Conservation (phyloP, 2,888 invertebrate species). For the Netelia inedita region DNA sequence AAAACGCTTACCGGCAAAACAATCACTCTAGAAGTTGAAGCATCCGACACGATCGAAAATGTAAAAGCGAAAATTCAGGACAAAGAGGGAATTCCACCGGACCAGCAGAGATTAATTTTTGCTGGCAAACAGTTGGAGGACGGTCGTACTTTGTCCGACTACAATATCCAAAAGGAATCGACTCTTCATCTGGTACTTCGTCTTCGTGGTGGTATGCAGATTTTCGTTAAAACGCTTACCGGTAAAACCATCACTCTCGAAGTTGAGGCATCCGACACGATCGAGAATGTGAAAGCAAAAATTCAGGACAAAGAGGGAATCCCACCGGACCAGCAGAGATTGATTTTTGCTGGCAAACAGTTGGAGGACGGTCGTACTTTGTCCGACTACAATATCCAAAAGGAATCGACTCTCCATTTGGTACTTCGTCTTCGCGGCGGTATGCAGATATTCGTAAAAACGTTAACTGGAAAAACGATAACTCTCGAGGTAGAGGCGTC, state of each 20-base stretch:
- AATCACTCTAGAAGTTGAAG: slow-evolving; percentile 70
- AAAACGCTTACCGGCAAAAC: slow-evolving; percentile 69
- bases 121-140: slow-evolving; percentile 71
- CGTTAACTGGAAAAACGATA: slow-evolving; percentile 63
- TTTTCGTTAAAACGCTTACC: slow-evolving; percentile 62
- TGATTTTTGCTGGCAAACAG: slow-evolving; percentile 69
- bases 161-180: slow-evolving; percentile 68
- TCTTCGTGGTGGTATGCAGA: slow-evolving; percentile 63
- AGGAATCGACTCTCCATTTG: slow-evolving; percentile 69
- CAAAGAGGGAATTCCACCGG: slow-evolving; percentile 72
- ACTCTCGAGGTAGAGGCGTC: slow-evolving; percentile 65
- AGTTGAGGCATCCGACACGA: slow-evolving; percentile 86
- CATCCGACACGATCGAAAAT: slow-evolving; percentile 70
- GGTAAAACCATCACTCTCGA: slow-evolving; percentile 86
- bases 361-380: slow-evolving; percentile 69
- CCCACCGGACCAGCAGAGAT: slow-evolving; percentile 68
- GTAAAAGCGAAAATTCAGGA: slow-evolving; percentile 71
- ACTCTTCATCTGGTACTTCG: slow-evolving; percentile 56
- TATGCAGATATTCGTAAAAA: slow-evolving; percentile 67
- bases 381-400: slow-evolving; percentile 68
- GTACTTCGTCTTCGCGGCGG: slow-evolving; percentile 69
- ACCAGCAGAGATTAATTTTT: slow-evolving; percentile 71
- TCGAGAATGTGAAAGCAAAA: slow-evolving; percentile 86
- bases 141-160: slow-evolving; percentile 68
- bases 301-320: slow-evolving; percentile 75